phyloP scores from a whole-genome alignment of 2,888 invertebrate species.

The Malthinus seriepunctatus region DNA sequence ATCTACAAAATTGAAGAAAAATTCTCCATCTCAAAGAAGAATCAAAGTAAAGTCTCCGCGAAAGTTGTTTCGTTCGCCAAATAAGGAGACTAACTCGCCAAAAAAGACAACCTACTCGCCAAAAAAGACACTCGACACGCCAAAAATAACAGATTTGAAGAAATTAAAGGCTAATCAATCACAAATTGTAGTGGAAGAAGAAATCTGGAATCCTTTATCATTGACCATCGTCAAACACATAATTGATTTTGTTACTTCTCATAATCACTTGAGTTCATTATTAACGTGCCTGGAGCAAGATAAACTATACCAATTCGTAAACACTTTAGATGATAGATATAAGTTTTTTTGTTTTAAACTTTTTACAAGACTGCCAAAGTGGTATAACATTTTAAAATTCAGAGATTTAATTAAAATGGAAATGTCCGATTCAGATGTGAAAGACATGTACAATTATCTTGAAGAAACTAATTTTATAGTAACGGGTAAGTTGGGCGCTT shows the following conservation, averaged over 20 bases:
- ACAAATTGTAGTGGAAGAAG: neutral
- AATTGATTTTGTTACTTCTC: slow-evolving; percentile 29
- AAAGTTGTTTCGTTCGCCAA: no score
- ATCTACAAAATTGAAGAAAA: no score
- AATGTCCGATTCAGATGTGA: slow-evolving; percentile 34
- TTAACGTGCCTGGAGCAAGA: slow-evolving; percentile 17
- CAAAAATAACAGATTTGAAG: no score
- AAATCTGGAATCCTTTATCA: neutral
- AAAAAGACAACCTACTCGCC: no score
- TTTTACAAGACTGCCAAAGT: slow-evolving; percentile 31
- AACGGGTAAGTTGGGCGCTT: slow-evolving; percentile 27
- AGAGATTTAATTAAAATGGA: slow-evolving; percentile 20
- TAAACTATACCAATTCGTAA: slow-evolving; percentile 17
- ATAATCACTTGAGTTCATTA: slow-evolving; percentile 17
- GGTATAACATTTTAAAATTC: slow-evolving; percentile 35
- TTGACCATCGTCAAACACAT: slow-evolving; percentile 9
- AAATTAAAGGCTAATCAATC: no score
- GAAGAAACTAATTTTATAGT: slow-evolving; percentile 35
- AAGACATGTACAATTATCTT: slow-evolving; percentile 33
- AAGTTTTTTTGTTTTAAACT: slow-evolving; percentile 21
- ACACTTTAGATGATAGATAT: slow-evolving; percentile 10
- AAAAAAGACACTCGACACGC: no score
- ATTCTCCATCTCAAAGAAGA: no score
- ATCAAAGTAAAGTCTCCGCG: no score
- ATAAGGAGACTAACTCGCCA: no score